Evolutionary conservation across 2,113 vertebrate species (phyloP).

Genomic region (Alosa alosa): DNA sequence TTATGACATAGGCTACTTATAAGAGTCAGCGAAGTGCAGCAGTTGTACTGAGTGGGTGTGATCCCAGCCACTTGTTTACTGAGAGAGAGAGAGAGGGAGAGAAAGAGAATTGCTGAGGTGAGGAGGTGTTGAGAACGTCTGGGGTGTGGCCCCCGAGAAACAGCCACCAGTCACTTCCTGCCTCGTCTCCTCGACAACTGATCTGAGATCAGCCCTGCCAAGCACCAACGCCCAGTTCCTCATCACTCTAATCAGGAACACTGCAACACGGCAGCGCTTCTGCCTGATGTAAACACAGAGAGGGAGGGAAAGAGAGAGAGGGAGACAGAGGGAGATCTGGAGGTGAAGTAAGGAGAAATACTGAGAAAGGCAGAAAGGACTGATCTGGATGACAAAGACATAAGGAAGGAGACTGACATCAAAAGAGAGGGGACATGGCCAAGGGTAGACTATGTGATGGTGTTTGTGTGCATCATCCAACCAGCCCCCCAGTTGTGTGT

Average conservation of each 20-base stretch:
- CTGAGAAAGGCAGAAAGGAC: neutral
- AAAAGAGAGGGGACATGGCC: neutral
- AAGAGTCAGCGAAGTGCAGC: neutral
- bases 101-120: neutral
- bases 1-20: neutral
- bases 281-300: conserved; percentile 14
- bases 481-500: no score
- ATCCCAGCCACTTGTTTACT: neutral
- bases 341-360: neutral
- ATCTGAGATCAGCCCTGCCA: neutral
- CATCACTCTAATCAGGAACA: neutral
- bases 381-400: neutral
- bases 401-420: neutral
- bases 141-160: neutral
- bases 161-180: conserved; percentile 17
- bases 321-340: neutral
- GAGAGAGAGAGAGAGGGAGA: neutral
- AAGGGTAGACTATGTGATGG: no score
- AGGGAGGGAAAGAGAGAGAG: conserved; percentile 9
- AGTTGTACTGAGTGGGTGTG: neutral
- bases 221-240: neutral
- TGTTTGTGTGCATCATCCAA: no score
- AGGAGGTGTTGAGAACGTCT: neutral
- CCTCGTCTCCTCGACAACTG: neutral
- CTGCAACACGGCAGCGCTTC: neutral